phyloP scores from a whole-genome alignment of 2,888 invertebrate species.

The Eupithecia dodoneata region DNA sequence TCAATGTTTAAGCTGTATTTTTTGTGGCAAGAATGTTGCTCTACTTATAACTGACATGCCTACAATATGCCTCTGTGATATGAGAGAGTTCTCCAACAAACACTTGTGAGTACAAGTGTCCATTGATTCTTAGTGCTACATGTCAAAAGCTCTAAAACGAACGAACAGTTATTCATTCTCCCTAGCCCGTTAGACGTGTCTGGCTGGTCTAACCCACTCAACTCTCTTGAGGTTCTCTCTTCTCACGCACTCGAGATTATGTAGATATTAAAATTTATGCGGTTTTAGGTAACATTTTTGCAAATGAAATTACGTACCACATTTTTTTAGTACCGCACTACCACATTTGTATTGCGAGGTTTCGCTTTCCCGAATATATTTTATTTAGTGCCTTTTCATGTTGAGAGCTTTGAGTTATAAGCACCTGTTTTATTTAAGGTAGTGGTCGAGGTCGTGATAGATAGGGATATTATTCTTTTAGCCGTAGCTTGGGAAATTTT shows the following conservation, averaged over 20 bases:
- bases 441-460: slow-evolving; percentile 38
- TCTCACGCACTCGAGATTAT: slow-evolving; percentile 71
- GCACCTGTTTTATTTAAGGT: slow-evolving; percentile 50
- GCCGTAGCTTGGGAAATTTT: slow-evolving; percentile 2
- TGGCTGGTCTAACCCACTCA: slow-evolving; percentile 47
- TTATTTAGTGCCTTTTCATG: slow-evolving; percentile 70
- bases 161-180: slow-evolving; percentile 34
- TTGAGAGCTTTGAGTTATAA: slow-evolving; percentile 56
- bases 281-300: slow-evolving; percentile 61
- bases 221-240: slow-evolving; percentile 51
- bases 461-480: slow-evolving; percentile 33
- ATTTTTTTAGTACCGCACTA: slow-evolving; percentile 27
- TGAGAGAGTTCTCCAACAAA: too few relatives aligned
- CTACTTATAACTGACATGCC: neutral
- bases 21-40: slow-evolving; percentile 12
- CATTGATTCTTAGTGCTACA: slow-evolving; percentile 22
- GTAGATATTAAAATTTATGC: slow-evolving; percentile 78
- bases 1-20: slow-evolving; percentile 13
- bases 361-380: slow-evolving; percentile 63
- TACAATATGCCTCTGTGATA: neutral
- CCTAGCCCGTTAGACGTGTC: slow-evolving; percentile 18
- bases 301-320: slow-evolving; percentile 68
- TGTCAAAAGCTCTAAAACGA: slow-evolving; percentile 25
- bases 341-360: slow-evolving; percentile 66
- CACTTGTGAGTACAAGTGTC: neutral